phyloP scores from a whole-genome alignment of 2,797 vertebrate species.

The Myotis vivesi region DNA sequence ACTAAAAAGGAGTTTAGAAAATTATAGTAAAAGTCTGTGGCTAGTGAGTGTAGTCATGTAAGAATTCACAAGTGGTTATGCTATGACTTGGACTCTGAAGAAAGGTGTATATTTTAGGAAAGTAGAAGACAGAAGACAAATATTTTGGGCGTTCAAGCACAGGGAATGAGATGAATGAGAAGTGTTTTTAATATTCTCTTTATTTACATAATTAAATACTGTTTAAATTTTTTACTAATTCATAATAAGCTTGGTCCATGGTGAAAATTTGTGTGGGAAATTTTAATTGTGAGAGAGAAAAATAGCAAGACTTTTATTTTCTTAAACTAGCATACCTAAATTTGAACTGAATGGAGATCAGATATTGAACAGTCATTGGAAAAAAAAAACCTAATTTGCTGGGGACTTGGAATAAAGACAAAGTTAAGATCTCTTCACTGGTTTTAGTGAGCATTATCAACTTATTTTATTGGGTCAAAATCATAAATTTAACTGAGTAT shows the following conservation, averaged over 20 bases:
- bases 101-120: background rate
- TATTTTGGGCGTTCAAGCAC: background rate
- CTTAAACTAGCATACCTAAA: background rate
- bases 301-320: background rate
- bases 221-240: background rate
- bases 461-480: background rate
- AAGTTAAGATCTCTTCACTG: background rate
- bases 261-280: background rate
- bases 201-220: background rate
- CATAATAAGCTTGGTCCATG: background rate
- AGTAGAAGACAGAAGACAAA: background rate
- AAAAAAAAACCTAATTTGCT: conserved; percentile 26
- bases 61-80: background rate
- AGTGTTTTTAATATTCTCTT: background rate
- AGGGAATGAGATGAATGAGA: background rate
- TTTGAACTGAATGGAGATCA: background rate
- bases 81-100: background rate
- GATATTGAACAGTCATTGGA: background rate
- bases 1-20: background rate
- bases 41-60: background rate
- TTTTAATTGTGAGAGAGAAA: background rate
- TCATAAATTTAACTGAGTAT: background rate
- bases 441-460: background rate
- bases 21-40: background rate
- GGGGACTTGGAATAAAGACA: background rate